Percentiles rank a stretch among this genome's conserved stretches.
Conservation (phyloP, 2,888 invertebrate species). For the Panopea generosa region DNA sequence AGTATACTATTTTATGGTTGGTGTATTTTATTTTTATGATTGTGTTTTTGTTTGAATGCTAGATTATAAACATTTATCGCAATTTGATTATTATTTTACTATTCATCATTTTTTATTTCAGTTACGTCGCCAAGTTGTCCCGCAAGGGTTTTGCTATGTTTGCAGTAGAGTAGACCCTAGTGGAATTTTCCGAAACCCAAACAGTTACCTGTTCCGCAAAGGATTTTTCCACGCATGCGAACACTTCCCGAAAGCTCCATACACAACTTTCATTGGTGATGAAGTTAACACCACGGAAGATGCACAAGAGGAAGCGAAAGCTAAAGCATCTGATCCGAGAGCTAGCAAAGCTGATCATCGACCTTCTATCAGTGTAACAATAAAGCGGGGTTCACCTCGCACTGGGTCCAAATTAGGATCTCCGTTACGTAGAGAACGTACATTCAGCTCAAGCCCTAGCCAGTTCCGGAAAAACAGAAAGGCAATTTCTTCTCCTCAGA, state of each 20-base stretch:
- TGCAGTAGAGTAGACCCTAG: constrained; percentile 70
- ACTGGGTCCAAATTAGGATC: constrained; percentile 9
- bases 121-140: constrained; percentile 62
- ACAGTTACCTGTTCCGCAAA: constrained; percentile 65
- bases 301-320: constrained; percentile 6
- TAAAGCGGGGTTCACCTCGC: constrained; percentile 39
- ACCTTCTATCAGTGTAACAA: constrained; percentile 52
- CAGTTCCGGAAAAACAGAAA: background rate
- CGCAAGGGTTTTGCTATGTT: constrained; percentile 67
- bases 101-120: constrained; percentile 41
- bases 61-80: too few species aligned
- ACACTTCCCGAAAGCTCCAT: constrained; percentile 66
- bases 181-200: constrained; percentile 63
- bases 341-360: constrained; percentile 2
- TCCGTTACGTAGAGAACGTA: constrained; percentile 20
- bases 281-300: constrained; percentile 19
- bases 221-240: constrained; percentile 67
- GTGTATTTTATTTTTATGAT: too few species aligned
- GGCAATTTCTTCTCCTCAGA: too few species aligned
- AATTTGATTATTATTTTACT: too few species aligned
- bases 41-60: too few species aligned
- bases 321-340: constrained; percentile 9
- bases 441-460: constrained; percentile 29
- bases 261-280: constrained; percentile 66
- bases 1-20: too few species aligned